phyloP scores from a whole-genome alignment of 2,888 invertebrate genomes.

The Lampropteryx suffumata region DNA sequence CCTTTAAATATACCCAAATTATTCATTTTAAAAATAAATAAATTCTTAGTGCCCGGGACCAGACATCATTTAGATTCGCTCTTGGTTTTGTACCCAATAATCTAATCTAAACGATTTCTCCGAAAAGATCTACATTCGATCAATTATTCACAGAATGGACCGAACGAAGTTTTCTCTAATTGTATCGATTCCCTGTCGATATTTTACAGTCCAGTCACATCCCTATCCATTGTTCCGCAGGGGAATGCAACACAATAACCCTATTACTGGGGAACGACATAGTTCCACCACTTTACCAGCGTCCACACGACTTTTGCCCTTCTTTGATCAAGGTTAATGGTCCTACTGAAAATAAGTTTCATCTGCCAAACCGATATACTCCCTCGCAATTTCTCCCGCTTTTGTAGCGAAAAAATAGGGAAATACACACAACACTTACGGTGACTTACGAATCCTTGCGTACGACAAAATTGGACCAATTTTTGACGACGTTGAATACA shows the following conservation, averaged over 20 bases:
- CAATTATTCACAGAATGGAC: conserved; percentile 13
- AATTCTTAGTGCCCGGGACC: too few relatives aligned
- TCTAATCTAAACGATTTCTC: too few relatives aligned
- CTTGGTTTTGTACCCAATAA: too few relatives aligned
- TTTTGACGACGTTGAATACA: conserved; percentile 6
- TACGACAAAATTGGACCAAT: conserved; percentile 5
- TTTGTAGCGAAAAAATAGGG: conserved; percentile 29
- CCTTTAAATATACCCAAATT: too few relatives aligned
- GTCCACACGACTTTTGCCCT: conserved; percentile 40
- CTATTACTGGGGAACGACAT: conserved; percentile 44
- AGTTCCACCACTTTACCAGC: conserved; percentile 37
- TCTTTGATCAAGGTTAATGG: conserved; percentile 56
- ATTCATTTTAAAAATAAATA: too few relatives aligned
- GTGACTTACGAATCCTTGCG: conserved; percentile 14
- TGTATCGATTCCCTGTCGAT: conserved; percentile 19
- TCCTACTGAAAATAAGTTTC: conserved; percentile 44
- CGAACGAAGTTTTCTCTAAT: not conserved
- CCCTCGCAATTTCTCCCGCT: conserved; percentile 24
- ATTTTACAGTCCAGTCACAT: conserved; percentile 15
- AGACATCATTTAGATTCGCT: too few relatives aligned
- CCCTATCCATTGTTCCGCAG: conserved; percentile 17
- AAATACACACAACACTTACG: conserved; percentile 15
- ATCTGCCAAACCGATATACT: conserved; percentile 41
- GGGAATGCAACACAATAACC: conserved; percentile 48
- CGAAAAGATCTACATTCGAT: conserved; percentile 2